A percentile compares a stretch with the other conserved stretches of the same genome.
Conservation (phyloP, 2,888 invertebrate species). For the Oligia strigilis region DNA sequence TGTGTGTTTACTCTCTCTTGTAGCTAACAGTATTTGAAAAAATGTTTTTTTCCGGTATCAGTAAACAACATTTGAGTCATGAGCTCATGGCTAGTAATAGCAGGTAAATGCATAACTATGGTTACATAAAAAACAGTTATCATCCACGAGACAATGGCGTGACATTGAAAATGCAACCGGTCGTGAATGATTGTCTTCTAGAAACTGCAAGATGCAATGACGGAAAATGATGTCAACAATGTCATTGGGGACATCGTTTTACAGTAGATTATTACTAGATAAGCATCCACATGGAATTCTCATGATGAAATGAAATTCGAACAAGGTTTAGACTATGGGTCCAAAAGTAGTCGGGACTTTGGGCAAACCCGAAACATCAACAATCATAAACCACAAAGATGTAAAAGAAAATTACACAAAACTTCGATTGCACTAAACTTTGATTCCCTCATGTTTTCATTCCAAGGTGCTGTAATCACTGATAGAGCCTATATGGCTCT, state of each 20-base stretch:
- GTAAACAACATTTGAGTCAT: conserved; percentile 8
- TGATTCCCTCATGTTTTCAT: background rate
- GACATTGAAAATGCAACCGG: conserved; percentile 84
- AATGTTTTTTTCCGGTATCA: background rate
- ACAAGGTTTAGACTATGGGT: background rate
- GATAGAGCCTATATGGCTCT: background rate
- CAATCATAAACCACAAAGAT: background rate
- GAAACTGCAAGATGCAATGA: conserved; percentile 72
- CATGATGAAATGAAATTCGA: background rate
- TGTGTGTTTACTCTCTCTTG: background rate
- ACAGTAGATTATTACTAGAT: conserved; percentile 35
- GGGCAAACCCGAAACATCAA: background rate
- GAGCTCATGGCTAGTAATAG: conserved; percentile 17
- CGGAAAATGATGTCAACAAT: conserved; percentile 64
- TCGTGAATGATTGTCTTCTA: conserved; percentile 69
- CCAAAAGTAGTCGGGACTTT: background rate
- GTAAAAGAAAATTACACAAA: background rate
- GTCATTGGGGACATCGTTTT: conserved; percentile 47
- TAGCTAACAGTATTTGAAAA: background rate
- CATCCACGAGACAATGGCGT: conserved; percentile 78
- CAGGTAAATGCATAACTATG: conserved; percentile 23
- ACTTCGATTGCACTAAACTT: background rate
- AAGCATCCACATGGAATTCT: conserved; percentile 10
- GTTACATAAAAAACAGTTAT: conserved; percentile 65
- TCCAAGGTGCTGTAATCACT: background rate